phyloP scores from a whole-genome alignment of 1,140 invertebrate species.

The Eumaeus atala region DNA sequence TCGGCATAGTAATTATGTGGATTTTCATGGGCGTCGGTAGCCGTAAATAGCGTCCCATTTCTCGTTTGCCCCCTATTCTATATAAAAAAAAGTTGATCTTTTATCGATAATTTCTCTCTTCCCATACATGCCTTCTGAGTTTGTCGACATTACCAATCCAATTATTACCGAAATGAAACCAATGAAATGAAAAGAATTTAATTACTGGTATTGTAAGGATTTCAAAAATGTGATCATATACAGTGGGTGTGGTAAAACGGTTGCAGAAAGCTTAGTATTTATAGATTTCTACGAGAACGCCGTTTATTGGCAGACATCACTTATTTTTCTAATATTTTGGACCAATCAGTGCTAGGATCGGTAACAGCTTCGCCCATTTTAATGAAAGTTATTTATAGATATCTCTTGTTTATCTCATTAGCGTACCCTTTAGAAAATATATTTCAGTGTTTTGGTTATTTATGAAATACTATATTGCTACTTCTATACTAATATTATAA shows the following conservation, averaged over 20 bases:
- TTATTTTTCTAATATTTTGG: constrained; percentile 19
- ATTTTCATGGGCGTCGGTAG: too few species aligned
- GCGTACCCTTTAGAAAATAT: too few species aligned
- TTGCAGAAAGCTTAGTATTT: not conserved
- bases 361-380: constrained; percentile 37
- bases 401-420: too few species aligned
- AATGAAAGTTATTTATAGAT: not conserved
- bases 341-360: constrained; percentile 23
- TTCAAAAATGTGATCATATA: not conserved
- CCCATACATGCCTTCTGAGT: too few species aligned
- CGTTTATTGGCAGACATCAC: constrained; percentile 21
- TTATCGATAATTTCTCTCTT: too few species aligned
- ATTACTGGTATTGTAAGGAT: not conserved
- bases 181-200: not conserved
- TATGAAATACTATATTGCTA: not conserved
- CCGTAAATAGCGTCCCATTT: too few species aligned
- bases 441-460: too few species aligned
- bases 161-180: not conserved
- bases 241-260: constrained; percentile 2
- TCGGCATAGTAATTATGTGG: too few species aligned
- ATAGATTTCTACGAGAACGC: constrained; percentile 10
- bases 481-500: too few species aligned
- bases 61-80: too few species aligned
- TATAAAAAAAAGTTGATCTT: too few species aligned
- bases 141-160: not conserved